Evolutionary conservation across 2,888 invertebrate species (phyloP).

Genomic region (Lysandra bellargus): DNA sequence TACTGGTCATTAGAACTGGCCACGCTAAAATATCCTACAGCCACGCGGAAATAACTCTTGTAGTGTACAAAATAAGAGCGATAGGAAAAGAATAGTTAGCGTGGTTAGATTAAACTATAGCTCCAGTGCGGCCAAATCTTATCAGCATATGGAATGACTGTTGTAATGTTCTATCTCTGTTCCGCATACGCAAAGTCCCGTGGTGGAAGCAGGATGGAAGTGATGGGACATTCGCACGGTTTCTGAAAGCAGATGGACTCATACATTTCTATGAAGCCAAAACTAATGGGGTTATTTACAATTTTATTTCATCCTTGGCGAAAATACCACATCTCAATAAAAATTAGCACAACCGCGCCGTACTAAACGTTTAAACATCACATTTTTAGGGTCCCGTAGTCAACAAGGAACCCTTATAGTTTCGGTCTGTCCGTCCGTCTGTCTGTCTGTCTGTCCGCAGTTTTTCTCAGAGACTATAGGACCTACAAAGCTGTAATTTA

Average conservation of each 20-base stretch:
- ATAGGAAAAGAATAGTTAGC: not conserved
- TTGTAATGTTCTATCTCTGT: conserved; percentile 27
- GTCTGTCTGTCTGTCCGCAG: too few relatives aligned
- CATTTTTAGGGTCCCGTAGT: too few relatives aligned
- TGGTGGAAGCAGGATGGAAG: not conserved
- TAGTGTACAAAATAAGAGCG: not conserved
- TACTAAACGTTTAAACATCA: too few relatives aligned
- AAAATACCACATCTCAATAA: not conserved
- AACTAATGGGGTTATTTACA: not conserved
- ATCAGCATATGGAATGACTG: conserved; percentile 30
- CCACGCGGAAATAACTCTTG: not conserved
- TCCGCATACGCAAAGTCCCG: not conserved
- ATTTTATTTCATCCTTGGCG: not conserved
- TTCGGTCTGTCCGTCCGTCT: too few relatives aligned
- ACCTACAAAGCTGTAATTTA: too few relatives aligned
- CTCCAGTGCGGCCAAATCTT: conserved; percentile 32
- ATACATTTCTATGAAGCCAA: not conserved
- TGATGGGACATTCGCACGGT: not conserved
- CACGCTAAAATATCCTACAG: not conserved
- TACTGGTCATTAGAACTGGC: conserved; percentile 49
- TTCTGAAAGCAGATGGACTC: conserved; percentile 17
- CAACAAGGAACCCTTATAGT: too few relatives aligned
- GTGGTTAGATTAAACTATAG: conserved; percentile 29
- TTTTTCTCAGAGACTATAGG: too few relatives aligned
- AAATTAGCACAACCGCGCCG: not conserved